Percentiles rank a stretch among this genome's conserved stretches.
Evolutionary conservation across 1,140 invertebrate species (phyloP).

Genomic region (Leptinotarsa undecemlineata): DNA sequence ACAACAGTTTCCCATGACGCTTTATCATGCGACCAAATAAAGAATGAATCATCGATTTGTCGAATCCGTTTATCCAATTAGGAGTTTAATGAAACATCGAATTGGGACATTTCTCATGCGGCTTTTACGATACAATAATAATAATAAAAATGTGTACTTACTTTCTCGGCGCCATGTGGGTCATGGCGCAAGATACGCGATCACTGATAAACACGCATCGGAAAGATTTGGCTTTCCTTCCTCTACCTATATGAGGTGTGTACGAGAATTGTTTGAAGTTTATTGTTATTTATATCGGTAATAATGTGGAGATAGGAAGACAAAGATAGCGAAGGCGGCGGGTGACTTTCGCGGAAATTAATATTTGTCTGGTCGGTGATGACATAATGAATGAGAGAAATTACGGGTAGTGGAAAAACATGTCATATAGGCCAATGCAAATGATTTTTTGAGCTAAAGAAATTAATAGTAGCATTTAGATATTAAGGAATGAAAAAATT

Average conservation of each 20-base stretch:
- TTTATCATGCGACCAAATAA: background rate
- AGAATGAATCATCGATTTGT: constrained; percentile 1
- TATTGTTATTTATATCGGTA: constrained; percentile 4
- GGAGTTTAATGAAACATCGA: background rate
- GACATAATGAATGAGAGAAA: no score
- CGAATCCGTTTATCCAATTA: background rate
- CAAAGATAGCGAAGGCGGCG: no score
- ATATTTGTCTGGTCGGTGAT: no score
- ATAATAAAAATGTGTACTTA: constrained; percentile 1
- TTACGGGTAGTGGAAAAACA: no score
- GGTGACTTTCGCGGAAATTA: no score
- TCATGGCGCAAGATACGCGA: background rate
- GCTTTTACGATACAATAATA: constrained; percentile 6
- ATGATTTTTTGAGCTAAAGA: no score
- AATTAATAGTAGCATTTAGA: no score
- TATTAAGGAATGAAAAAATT: no score
- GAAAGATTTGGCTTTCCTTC: constrained; percentile 5
- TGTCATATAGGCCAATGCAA: no score
- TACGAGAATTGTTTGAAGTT: constrained; percentile 3
- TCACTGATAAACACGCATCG: background rate
- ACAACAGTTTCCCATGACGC: background rate
- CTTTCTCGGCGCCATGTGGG: constrained; percentile 6
- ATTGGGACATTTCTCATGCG: background rate
- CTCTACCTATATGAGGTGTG: background rate
- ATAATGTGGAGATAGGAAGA: background rate